Conservation (phyloP, 2,888 invertebrate species). For the Drosophila helvetica region DNA sequence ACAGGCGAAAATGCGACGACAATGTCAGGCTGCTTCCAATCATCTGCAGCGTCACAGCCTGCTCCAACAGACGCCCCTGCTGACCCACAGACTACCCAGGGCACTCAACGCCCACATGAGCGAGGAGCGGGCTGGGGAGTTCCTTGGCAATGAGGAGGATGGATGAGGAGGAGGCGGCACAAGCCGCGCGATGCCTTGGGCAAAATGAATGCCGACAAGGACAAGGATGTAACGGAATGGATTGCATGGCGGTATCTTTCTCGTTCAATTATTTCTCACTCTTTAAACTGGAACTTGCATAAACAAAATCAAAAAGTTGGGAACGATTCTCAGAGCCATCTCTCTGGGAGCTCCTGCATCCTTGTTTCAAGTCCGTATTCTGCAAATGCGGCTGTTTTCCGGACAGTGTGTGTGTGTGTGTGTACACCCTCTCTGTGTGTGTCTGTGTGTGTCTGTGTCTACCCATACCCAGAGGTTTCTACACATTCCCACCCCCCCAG, state of each 20-base stretch:
- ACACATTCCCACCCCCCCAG: conserved; percentile 17
- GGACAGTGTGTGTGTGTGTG: no score
- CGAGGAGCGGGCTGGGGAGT: conserved; percentile 89
- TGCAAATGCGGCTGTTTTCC: no score
- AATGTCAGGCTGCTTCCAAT: no score
- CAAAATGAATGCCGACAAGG: conserved; percentile 89
- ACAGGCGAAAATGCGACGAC: conserved; percentile 46
- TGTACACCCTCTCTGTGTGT: no score
- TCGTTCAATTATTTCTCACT: no score
- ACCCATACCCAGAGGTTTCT: neutral
- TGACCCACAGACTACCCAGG: conserved; percentile 21
- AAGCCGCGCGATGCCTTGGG: conserved; percentile 88
- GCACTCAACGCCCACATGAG: conserved; percentile 77
- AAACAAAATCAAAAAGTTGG: no score
- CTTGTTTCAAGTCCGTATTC: no score
- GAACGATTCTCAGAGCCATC: no score
- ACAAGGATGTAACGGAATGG: conserved; percentile 90
- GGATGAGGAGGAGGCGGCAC: conserved; percentile 89
- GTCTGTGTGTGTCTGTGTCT: no score
- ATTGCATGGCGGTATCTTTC: no score
- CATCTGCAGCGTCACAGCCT: conserved; percentile 45
- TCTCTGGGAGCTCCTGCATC: no score
- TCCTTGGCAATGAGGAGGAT: conserved; percentile 89
- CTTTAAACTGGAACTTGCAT: no score
- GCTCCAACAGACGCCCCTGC: conserved; percentile 1